phyloP scores from a whole-genome alignment of 2,888 invertebrate species.

The Steromphala cineraria region DNA sequence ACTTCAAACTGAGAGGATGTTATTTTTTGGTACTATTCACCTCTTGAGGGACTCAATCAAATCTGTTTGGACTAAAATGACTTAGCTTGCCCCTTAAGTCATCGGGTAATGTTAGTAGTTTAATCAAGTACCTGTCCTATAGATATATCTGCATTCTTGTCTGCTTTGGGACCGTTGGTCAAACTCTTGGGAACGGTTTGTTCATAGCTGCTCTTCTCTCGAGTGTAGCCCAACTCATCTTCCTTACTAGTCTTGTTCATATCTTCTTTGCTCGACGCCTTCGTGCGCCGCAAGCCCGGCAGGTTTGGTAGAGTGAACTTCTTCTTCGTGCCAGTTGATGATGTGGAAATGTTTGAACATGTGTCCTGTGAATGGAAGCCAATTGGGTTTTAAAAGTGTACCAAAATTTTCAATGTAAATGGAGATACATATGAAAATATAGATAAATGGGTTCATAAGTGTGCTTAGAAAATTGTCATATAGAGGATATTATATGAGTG shows the following conservation, averaged over 20 bases:
- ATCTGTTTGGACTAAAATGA: no score
- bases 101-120: no score
- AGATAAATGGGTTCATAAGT: no score
- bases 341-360: constrained; percentile 25
- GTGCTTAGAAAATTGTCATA: no score
- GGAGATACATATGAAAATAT: no score
- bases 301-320: constrained; percentile 1
- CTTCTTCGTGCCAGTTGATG: constrained; percentile 26
- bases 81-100: no score
- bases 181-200: constrained; percentile 13
- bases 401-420: no score
- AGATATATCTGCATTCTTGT: background rate
- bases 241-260: background rate
- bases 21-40: no score
- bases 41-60: no score
- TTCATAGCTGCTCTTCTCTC: constrained; percentile 17
- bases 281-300: background rate
- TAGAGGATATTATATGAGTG: no score
- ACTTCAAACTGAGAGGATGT: no score
- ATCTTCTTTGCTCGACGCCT: constrained; percentile 6
- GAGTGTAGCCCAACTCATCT: background rate
- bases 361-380: constrained; percentile 12
- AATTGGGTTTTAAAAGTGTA: background rate
- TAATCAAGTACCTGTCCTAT: background rate
- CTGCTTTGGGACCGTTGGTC: constrained; percentile 21